Base-by-base conservation (phyloP, 2,113 vertebrate genomes). In the Donacobius atricapilla region DNA sequence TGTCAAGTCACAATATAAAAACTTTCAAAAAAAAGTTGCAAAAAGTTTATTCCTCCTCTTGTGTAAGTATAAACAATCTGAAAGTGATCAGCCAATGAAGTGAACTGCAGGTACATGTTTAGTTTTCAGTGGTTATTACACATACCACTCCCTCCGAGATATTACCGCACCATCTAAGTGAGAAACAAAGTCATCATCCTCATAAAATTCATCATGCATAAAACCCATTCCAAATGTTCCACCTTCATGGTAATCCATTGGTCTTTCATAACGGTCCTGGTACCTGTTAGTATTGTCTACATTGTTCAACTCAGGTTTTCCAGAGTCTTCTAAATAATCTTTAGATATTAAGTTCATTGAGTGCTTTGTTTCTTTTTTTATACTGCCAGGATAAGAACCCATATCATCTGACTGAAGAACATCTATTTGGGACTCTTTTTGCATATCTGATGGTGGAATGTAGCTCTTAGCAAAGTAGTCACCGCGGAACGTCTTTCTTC, bases 381-480 rank as follows among this genome's bases (percentile, higher is more conserved):
- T 97, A 70, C 98, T 98, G 96, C 99, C 99, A 91, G 98, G 98
- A 50, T 99, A 99, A 81, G 99, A 98, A 93, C 99, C 98, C 96
- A 99, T 98, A 98, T 99, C 99, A 85, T 99, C 99, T 40, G 99
- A 99, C 96, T 99, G 99, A 93, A 99, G 98, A 88, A 99, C 99
- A 96, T 99, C 99, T 96, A 99, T 98, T 88, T 99, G 99, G 44
- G 99, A 99, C 96, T 99, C 99, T 97, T 99, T 99, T 75, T 99
- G 99, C 99, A 99, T 99, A 98, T 99, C 99, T 31, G 99, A 98
- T 3, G 99, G 99, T 83, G 99, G 99, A 98, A 99, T 98, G 98
- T 99, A 99, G 98, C 99, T 99, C 96, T 99, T 99, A 97, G 99
- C 99, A 98, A 99, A 99, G 97, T 99, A 99, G 98, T 99, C 99